Base-by-base conservation (phyloP, 2,888 invertebrate genomes). In the Campoplex capitator region DNA sequence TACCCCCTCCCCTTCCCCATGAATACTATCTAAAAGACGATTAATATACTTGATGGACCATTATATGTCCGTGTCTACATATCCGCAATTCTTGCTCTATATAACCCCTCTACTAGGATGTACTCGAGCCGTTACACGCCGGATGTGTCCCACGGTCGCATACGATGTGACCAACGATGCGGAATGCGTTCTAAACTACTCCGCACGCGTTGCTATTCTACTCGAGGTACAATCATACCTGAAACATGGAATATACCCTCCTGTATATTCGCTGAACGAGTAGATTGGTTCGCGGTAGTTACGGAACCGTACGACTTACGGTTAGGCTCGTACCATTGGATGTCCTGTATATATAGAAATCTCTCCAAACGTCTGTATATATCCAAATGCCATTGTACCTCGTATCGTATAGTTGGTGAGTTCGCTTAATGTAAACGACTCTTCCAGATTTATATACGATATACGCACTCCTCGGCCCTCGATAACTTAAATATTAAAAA, bases 1-100 rank as follows among this genome's bases (percentile, higher is more conserved):
- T 7, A n/a, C 13, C 48, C 13, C 8, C 13, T 62, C 45, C 23
- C 23, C 23, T 23, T 23, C 48, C 58, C 80, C 28, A 18, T 11
- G 23, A 35, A n/a, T 35, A 67, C 35, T 58, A 73, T 51, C 42
- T 65, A 58, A n/a, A 42, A 58, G 82, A 85, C 81, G 87, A 88
- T 90, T 88, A 82, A 88, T 89, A 86, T 86, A 87, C 74, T 76
- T 82, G 86, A 89, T 90, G 82, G 79, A 84, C 83, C 85, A 80
- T 86, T 88, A 82, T 42, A 71, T 62, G 35, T 65, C 82, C 68
- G 54, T 35, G 56, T 76, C 84, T 56, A n/a, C 45, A 51, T 76
- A 73, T 45, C 62, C 35, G 48, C 54, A 58, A 2, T 56, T 77
- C 65, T 51, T 67, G 67, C 54, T 74, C 51, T 32, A 48, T 45